Conservation (phyloP, 2,113 vertebrate genomes). For the Typhlomys cinereus region DNA sequence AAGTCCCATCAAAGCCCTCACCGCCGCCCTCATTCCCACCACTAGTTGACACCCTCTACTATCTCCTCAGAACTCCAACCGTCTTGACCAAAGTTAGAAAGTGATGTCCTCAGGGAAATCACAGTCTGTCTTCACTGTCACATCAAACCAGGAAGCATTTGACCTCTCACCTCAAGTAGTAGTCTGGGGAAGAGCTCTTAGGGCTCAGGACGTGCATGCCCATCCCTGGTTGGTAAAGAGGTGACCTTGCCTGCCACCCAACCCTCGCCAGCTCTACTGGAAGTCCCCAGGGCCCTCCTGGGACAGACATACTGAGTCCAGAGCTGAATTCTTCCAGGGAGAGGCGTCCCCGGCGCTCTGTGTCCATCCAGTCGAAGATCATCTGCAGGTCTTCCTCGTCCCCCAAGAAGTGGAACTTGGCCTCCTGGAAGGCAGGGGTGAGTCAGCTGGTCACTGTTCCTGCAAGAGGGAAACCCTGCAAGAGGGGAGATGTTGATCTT, state of each 20-base stretch:
- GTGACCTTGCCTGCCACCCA: neutral
- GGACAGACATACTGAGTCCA: constrained; percentile 81
- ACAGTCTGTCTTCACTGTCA: neutral
- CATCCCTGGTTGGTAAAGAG: neutral
- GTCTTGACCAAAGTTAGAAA: neutral
- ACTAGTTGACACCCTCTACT: neutral
- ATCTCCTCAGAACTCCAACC: neutral
- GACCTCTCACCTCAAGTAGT: neutral
- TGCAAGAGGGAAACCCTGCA: neutral
- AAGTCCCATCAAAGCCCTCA: neutral
- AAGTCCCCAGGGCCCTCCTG: neutral
- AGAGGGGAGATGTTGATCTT: neutral
- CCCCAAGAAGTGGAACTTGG: constrained; percentile 75
- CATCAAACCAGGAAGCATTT: neutral
- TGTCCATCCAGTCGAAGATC: constrained; percentile 84
- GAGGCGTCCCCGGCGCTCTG: constrained; percentile 69
- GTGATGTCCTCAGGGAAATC: neutral
- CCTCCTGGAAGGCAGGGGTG: constrained; percentile 73
- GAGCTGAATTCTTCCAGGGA: constrained; percentile 79
- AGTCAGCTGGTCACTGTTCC: neutral
- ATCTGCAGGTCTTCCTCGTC: constrained; percentile 79
- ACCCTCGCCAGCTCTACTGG: accelerated
- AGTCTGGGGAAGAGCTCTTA: neutral
- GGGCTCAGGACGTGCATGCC: accelerated
- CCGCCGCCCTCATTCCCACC: neutral